These are phyloP conservation scores for Thera obeliscata DNA, from an alignment of 2,888 invertebrate genomes.

Conservation along the genomic window DNA sequence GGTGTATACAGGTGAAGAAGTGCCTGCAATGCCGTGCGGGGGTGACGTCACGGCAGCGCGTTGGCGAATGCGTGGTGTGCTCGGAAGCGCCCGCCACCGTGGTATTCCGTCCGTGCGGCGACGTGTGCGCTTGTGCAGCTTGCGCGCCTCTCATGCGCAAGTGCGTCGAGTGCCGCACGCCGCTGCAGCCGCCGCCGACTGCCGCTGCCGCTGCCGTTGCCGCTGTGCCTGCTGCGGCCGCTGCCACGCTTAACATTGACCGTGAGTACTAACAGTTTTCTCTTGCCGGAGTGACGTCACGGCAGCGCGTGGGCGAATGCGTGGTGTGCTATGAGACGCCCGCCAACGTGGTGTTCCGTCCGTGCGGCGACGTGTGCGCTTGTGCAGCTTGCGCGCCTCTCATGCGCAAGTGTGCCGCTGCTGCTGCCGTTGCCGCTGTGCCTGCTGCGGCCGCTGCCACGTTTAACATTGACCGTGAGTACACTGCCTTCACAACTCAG, in stretches of 20 bases:
- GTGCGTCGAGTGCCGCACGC: conserved; percentile 96
- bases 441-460: too few species aligned
- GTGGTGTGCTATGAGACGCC: conserved; percentile 97
- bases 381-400: conserved; percentile 93
- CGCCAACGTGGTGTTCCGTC: conserved; percentile 95
- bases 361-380: conserved; percentile 97
- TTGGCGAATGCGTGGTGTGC: conserved; percentile 98
- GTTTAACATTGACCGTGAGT: conserved; percentile 55
- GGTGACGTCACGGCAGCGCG: conserved; percentile 91
- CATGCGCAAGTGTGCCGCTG: conserved; percentile 98
- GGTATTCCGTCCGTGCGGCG: conserved; percentile 97
- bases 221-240: too few species aligned
- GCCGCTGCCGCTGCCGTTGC: conserved; percentile 42
- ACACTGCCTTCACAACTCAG: neutral
- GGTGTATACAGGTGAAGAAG: conserved; percentile 89
- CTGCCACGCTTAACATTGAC: conserved; percentile 46
- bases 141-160: conserved; percentile 98
- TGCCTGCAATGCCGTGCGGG: conserved; percentile 96
- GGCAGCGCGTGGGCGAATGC: conserved; percentile 96
- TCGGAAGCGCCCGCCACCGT: conserved; percentile 96
- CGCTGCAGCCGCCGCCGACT: conserved; percentile 80
- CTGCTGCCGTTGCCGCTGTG: conserved; percentile 85
- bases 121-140: conserved; percentile 94
- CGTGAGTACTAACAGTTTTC: conserved; percentile 46
- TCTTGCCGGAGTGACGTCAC: conserved; percentile 90